phyloP scores from a whole-genome alignment of 2,113 vertebrate genomes.

The Amazona guildingii region DNA sequence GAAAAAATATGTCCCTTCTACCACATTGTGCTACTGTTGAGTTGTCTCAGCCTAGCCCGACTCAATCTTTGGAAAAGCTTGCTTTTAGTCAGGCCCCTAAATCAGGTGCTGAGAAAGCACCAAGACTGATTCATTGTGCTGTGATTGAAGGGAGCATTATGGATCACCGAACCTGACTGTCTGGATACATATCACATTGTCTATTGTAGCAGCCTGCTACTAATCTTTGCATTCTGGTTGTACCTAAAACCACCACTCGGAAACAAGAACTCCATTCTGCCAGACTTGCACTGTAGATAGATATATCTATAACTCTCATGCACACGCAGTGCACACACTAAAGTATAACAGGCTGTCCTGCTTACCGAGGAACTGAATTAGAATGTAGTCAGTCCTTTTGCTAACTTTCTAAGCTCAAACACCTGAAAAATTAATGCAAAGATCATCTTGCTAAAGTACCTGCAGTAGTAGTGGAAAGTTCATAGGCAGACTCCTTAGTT shows the following conservation, averaged over 20 bases:
- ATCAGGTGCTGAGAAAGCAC: not conserved
- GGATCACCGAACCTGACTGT: not conserved
- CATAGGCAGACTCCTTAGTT: not conserved
- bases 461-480: not conserved
- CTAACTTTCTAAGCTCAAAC: not conserved
- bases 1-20: not conserved
- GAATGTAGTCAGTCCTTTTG: not conserved
- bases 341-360: not conserved
- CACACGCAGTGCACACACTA: fast-evolving
- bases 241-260: not conserved
- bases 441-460: not conserved
- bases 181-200: not conserved
- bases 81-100: not conserved
- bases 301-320: not conserved
- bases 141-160: not conserved
- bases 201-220: not conserved
- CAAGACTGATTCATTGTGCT: not conserved
- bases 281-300: not conserved
- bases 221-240: not conserved
- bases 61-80: not conserved
- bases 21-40: not conserved
- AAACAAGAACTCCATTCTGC: not conserved
- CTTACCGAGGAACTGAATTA: not conserved
- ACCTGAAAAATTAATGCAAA: not conserved
- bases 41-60: not conserved